Percentiles rank a stretch among this genome's conserved stretches.
phyloP scores from a whole-genome alignment of 2,888 invertebrate species.

The Drosophila mimica region DNA sequence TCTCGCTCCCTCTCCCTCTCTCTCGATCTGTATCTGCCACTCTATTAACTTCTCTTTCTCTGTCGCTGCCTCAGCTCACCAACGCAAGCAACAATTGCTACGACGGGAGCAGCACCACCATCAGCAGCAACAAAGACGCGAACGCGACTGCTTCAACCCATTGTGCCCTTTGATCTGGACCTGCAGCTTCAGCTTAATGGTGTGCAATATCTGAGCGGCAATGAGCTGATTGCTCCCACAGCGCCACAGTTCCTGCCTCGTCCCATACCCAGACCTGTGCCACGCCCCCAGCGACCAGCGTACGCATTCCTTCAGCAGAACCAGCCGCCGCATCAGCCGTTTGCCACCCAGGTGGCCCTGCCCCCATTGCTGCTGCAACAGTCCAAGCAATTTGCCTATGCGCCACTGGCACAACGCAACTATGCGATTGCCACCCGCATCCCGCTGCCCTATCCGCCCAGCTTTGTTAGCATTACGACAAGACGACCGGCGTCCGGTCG shows the following conservation, averaged over 20 bases:
- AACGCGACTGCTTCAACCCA: slow-evolving; percentile 56
- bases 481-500: slow-evolving; percentile 42
- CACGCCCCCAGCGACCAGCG: slow-evolving; percentile 49
- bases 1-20: background rate
- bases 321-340: slow-evolving; percentile 15
- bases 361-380: slow-evolving; percentile 48
- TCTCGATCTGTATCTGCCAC: background rate
- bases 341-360: slow-evolving; percentile 23
- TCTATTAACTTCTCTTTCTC: slow-evolving; percentile 1
- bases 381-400: slow-evolving; percentile 82
- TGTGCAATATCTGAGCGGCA: slow-evolving; percentile 62
- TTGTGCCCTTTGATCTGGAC: slow-evolving; percentile 74
- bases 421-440: slow-evolving; percentile 52
- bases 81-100: slow-evolving; percentile 42
- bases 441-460: slow-evolving; percentile 82
- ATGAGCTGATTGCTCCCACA: slow-evolving; percentile 36
- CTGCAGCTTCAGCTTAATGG: slow-evolving; percentile 56
- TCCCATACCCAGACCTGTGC: slow-evolving; percentile 26
- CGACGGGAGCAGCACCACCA: slow-evolving; percentile 41
- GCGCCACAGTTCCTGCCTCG: slow-evolving; percentile 31
- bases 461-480: slow-evolving; percentile 82
- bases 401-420: slow-evolving; percentile 72
- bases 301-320: slow-evolving; percentile 46
- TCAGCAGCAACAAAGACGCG: slow-evolving; percentile 48
- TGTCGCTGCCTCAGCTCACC: slow-evolving; percentile 33